Percentiles rank a stretch among this genome's conserved stretches.
Conservation (phyloP, 2,888 invertebrate species). For the Microplitis manilae region DNA sequence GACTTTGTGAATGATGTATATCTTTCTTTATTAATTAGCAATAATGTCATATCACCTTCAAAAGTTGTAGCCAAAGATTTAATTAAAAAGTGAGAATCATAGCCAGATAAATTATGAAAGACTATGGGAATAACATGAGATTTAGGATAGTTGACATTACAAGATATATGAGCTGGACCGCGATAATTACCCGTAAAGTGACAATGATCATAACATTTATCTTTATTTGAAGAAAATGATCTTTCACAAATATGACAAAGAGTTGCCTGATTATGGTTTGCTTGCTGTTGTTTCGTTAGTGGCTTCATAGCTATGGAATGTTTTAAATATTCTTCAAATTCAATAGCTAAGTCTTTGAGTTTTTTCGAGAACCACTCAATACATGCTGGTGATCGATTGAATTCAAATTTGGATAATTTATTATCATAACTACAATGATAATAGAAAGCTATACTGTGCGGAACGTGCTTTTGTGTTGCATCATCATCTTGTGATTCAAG, state of each 20-base stretch:
- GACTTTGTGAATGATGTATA: slow-evolving; percentile 59
- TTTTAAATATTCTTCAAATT: not conserved
- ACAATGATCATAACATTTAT: slow-evolving; percentile 47
- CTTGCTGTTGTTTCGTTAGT: too few species aligned
- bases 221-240: too few species aligned
- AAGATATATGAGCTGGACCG: slow-evolving; percentile 51
- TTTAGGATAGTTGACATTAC: slow-evolving; percentile 53
- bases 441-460: not conserved
- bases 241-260: too few species aligned
- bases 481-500: not conserved
- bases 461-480: not conserved
- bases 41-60: slow-evolving; percentile 44
- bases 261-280: too few species aligned
- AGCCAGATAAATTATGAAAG: slow-evolving; percentile 58
- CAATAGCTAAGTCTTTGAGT: not conserved
- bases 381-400: too few species aligned
- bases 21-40: slow-evolving; percentile 52
- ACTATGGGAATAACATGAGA: slow-evolving; percentile 50
- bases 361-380: too few species aligned
- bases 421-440: too few species aligned
- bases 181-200: slow-evolving; percentile 49
- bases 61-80: slow-evolving; percentile 48
- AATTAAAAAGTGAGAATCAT: slow-evolving; percentile 56
- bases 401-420: too few species aligned
- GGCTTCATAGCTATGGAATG: too few species aligned